Evolutionary conservation across 2,888 invertebrate species (phyloP).

Genomic region (Platerodrilus igneus): DNA sequence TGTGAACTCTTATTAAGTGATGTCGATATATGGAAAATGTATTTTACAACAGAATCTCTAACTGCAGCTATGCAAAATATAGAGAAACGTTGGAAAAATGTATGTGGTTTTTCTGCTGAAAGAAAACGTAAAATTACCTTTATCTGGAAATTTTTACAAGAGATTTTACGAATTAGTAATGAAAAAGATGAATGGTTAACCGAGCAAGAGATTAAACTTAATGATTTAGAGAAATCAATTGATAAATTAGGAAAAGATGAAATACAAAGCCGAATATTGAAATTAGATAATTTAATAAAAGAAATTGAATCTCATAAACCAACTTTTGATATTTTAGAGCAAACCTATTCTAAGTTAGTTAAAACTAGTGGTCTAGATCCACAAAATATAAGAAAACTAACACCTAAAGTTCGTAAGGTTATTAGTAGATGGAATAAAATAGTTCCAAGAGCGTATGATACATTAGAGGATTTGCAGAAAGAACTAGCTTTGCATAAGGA

Average conservation of each 20-base stretch:
- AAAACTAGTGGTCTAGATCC: conserved; percentile 65
- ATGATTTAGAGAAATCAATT: conserved; percentile 56
- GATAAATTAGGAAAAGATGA: conserved; percentile 56
- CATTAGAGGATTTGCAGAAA: conserved; percentile 55
- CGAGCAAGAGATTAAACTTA: conserved; percentile 59
- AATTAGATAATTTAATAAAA: conserved; percentile 52
- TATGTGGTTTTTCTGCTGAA: conserved; percentile 69
- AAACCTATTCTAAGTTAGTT: conserved; percentile 64
- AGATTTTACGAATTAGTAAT: conserved; percentile 53
- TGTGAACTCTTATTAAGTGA: conserved; percentile 74
- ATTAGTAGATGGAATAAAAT: conserved; percentile 64
- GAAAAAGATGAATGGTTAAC: conserved; percentile 60
- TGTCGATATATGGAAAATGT: conserved; percentile 65
- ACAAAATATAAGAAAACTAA: conserved; percentile 61
- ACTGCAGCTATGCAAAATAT: conserved; percentile 64
- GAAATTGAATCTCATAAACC: conserved; percentile 55
- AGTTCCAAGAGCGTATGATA: conserved; percentile 55
- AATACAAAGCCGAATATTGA: conserved; percentile 54
- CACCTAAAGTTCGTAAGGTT: conserved; percentile 55
- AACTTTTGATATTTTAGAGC: conserved; percentile 61
- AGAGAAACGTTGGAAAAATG: conserved; percentile 74
- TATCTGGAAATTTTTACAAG: conserved; percentile 58
- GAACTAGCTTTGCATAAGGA: conserved; percentile 61
- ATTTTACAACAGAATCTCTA: conserved; percentile 66
- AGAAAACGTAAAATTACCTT: conserved; percentile 63